These are phyloP conservation scores for Umimayanthus chanpuru DNA, from an alignment of 92 coral and sea anemone species.

Conservation along the genomic window DNA sequence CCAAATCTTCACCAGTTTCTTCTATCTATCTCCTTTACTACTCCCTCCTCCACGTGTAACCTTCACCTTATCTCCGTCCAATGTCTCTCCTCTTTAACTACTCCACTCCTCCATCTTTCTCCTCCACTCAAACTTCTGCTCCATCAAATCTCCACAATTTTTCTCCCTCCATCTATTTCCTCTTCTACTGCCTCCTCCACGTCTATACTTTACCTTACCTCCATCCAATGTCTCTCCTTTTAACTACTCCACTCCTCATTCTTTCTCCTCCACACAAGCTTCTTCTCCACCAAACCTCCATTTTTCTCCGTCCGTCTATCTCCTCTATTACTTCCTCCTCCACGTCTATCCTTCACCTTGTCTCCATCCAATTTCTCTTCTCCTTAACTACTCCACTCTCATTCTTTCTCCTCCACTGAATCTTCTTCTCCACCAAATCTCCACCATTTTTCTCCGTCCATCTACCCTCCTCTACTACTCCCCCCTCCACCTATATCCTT, in stretches of 20 bases:
- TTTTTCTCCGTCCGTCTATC: not conserved
- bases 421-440: not conserved
- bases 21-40: not conserved
- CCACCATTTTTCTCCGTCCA: not conserved
- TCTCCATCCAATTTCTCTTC: not conserved
- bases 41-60: too few relatives aligned
- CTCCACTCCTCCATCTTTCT: not conserved
- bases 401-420: too few relatives aligned
- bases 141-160: slow-evolving; percentile 4
- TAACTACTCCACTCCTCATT: not conserved
- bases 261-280: not conserved
- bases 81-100: not conserved
- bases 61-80: not conserved
- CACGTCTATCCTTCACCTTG: not conserved
- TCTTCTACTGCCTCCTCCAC: not conserved
- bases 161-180: not conserved
- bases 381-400: not conserved
- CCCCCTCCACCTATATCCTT: not conserved
- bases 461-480: not conserved
- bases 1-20: not conserved
- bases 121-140: not conserved
- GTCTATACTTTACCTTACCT: not conserved
- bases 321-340: not conserved
- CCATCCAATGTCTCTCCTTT: slow-evolving; percentile 11
- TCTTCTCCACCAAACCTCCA: not conserved